A percentile compares a stretch with the other conserved stretches of the same genome.
Conservation (phyloP, 2,797 vertebrate species). For the Botia kubotai region DNA sequence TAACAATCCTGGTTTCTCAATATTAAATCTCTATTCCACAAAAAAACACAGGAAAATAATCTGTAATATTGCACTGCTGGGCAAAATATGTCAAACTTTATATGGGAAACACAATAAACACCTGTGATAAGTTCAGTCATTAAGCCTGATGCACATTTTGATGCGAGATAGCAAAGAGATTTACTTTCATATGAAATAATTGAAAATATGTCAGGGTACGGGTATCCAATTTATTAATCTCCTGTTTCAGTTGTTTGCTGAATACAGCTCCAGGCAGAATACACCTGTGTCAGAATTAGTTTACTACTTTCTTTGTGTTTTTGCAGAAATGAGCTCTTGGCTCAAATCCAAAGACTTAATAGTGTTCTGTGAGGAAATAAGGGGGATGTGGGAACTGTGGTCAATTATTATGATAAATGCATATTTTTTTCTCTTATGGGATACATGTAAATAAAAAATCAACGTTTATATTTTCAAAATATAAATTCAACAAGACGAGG, state of each 20-base stretch:
- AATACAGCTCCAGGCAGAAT: constrained; percentile 69
- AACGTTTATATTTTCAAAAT: background rate
- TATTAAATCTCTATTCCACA: constrained; percentile 61
- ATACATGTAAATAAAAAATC: constrained; percentile 1
- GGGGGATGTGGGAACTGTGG: background rate
- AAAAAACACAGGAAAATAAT: constrained; percentile 61
- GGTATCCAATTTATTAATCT: constrained; percentile 79
- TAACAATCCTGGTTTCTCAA: constrained; percentile 48
- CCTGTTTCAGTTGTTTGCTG: constrained; percentile 65
- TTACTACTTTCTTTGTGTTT: constrained; percentile 59
- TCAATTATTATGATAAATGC: no score
- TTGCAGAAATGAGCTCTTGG: constrained; percentile 55
- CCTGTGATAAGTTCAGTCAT: constrained; percentile 73
- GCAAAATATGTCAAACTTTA: constrained; percentile 64
- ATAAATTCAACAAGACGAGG: background rate
- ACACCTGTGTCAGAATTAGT: constrained; percentile 64
- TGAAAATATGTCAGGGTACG: constrained; percentile 71
- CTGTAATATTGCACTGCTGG: constrained; percentile 65
- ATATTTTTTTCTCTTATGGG: background rate
- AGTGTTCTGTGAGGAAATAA: constrained; percentile 4
- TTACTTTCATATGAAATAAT: constrained; percentile 65
- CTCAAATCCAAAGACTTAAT: constrained; percentile 15
- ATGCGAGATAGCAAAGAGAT: constrained; percentile 67
- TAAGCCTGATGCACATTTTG: constrained; percentile 70
- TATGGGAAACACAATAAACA: constrained; percentile 63